Conservation (phyloP, 2,797 vertebrate species). For the Lemur catta region DNA sequence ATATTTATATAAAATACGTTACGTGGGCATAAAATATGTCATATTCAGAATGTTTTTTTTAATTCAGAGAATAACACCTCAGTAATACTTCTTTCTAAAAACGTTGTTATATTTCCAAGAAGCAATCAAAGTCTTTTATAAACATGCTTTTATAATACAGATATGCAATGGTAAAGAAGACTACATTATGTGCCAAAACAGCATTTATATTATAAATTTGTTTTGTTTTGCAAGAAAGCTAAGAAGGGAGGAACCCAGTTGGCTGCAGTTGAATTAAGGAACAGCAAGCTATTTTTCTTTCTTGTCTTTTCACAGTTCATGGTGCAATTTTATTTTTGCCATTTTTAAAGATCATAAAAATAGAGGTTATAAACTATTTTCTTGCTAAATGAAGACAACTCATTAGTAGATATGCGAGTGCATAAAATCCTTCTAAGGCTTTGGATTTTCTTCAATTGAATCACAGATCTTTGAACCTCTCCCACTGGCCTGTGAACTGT, state of each 20-base stretch:
- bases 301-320: slow-evolving; percentile 12
- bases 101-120: slow-evolving; percentile 45
- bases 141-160: slow-evolving; percentile 41
- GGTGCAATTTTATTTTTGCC: slow-evolving; percentile 3
- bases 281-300: slow-evolving; percentile 6
- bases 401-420: neutral
- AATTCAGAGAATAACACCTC: slow-evolving; percentile 54
- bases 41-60: neutral
- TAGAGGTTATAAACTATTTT: neutral
- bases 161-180: slow-evolving; percentile 43
- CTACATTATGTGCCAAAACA: slow-evolving; percentile 11
- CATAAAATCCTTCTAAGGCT: neutral
- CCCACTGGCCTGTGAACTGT: neutral
- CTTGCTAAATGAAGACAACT: slow-evolving; percentile 38
- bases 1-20: slow-evolving; percentile 67
- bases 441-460: neutral
- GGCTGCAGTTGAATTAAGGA: slow-evolving; percentile 46
- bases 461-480: neutral
- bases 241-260: slow-evolving; percentile 44
- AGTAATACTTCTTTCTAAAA: slow-evolving; percentile 56
- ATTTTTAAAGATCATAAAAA: slow-evolving; percentile 54
- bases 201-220: slow-evolving; percentile 59
- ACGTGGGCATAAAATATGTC: slow-evolving; percentile 47
- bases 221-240: slow-evolving; percentile 40
- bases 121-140: slow-evolving; percentile 47